phyloP scores from a whole-genome alignment of 2,797 vertebrate species.

The Tauraco hartlaubi region DNA sequence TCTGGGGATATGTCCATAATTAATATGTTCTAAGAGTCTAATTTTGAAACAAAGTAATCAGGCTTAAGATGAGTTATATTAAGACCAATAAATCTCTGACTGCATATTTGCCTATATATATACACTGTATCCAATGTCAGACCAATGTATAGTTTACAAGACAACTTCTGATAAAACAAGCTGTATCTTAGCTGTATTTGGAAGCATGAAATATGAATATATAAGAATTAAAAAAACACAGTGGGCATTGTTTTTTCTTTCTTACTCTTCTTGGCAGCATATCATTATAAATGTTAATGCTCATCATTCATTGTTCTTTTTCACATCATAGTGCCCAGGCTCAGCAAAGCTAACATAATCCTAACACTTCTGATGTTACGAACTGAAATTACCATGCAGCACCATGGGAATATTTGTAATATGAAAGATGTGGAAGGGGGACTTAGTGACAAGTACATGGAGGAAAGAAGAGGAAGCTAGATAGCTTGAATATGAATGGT shows the following conservation, averaged over 20 bases:
- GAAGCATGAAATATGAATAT: neutral
- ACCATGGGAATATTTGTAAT: conserved; percentile 30
- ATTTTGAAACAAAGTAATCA: conserved; percentile 54
- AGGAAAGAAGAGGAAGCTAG: neutral
- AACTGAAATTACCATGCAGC: neutral
- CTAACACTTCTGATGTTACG: conserved; percentile 48
- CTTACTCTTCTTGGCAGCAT: neutral
- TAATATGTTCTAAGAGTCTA: conserved; percentile 44
- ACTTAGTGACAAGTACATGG: neutral
- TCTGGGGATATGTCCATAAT: conserved; percentile 41
- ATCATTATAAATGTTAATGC: neutral
- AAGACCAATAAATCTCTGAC: conserved; percentile 21
- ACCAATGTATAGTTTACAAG: neutral
- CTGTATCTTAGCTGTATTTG: neutral
- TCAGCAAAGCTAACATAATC: conserved; percentile 20
- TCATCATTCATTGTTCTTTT: conserved; percentile 7
- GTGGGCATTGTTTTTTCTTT: neutral
- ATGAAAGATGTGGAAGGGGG: neutral
- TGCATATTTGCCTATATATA: conserved; percentile 31
- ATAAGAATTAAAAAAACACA: neutral
- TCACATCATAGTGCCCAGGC: neutral
- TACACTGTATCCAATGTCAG: neutral
- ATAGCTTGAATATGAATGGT: neutral
- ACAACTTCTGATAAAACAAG: neutral
- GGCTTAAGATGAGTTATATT: conserved; percentile 55